Evolutionary conservation across 2,888 invertebrate genomes (phyloP), one percentile per base, ranked within the genome.

Genomic region (Diarsia brunnea): DNA sequence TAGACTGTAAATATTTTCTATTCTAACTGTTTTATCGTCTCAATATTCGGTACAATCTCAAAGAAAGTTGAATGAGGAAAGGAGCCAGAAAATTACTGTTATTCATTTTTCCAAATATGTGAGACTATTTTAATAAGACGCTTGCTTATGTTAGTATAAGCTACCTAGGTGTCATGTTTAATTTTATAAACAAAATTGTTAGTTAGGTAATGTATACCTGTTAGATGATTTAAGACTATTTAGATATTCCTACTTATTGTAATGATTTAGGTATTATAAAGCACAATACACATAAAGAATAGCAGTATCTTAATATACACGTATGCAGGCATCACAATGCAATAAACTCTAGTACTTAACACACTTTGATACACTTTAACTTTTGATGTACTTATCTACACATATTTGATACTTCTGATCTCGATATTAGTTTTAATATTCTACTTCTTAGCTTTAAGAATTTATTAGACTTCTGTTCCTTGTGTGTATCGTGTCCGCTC

Each of bases 1-100:
- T 90, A 87, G 89, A 88, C 84, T 89, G 93, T 93, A 93, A 90
- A 93, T 93, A 93, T 78, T 83, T 85, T 85, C 73, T 80, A 69
- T 80, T 87, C 63, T 87, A 79, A 51, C 83, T 87, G 69, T 79
- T 87, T 84, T 49, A 75, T 65, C 19, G 78, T 85, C 83, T 84
- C 79, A 78, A 69, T 80, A 73, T 45, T 82, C 76, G 75, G 80
- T 67, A 69, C 47, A 82, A 79, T 81, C 73, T 84, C 78, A 75
- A 55, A 72, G 43, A 71, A 66, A 47, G 38, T 43, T 49, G 27
- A 71, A 45, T 70, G 43, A 24, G 55, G 4, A 31, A 19, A 38
- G 10, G 19, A 75, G 12, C 14, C 51, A 78, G 72, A 58, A 10
- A 69, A 12, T 63, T 77, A 55, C 67, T 63, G 49, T 69, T 69